These are phyloP conservation scores for Phrixothrix hirtus DNA, from an alignment of 2,888 invertebrate genomes.

Conservation along the genomic window DNA sequence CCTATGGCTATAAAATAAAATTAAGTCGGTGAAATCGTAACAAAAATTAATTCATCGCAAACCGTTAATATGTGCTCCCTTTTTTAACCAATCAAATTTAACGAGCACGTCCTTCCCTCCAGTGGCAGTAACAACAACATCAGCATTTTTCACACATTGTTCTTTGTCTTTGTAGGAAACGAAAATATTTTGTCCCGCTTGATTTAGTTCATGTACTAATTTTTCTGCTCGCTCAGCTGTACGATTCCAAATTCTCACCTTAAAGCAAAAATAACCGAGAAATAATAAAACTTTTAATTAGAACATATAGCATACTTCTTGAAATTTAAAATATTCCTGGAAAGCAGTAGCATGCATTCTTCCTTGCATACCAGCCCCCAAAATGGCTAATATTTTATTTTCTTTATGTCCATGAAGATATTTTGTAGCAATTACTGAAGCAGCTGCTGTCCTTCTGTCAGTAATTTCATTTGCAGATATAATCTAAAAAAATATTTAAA, in stretches of 20 bases:
- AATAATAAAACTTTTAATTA: too few species aligned
- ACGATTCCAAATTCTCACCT: constrained; percentile 63
- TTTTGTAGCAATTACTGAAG: constrained; percentile 61
- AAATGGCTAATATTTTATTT: constrained; percentile 52
- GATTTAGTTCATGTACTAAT: constrained; percentile 50
- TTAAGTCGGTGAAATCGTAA: not conserved
- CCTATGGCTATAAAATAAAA: constrained; percentile 61
- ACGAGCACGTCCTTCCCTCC: constrained; percentile 59
- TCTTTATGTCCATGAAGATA: constrained; percentile 51
- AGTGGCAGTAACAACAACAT: constrained; percentile 67
- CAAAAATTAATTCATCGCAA: not conserved
- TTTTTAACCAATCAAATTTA: constrained; percentile 58
- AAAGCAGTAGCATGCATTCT: constrained; percentile 59
- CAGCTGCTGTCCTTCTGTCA: constrained; percentile 63
- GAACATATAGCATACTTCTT: constrained; percentile 45
- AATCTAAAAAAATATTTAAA: constrained; percentile 45
- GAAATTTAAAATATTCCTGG: constrained; percentile 55
- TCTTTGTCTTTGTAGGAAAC: constrained; percentile 44
- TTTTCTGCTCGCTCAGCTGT: constrained; percentile 47
- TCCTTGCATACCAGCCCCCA: constrained; percentile 62
- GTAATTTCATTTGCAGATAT: constrained; percentile 61
- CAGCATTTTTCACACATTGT: constrained; percentile 61
- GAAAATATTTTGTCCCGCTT: constrained; percentile 23
- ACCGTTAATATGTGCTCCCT: constrained; percentile 67
- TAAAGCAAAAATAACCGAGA: constrained; percentile 25